A percentile compares a stretch with the other conserved stretches of the same genome.
Conservation (phyloP, 2,113 vertebrate species). For the Illadopsis cleaveri region DNA sequence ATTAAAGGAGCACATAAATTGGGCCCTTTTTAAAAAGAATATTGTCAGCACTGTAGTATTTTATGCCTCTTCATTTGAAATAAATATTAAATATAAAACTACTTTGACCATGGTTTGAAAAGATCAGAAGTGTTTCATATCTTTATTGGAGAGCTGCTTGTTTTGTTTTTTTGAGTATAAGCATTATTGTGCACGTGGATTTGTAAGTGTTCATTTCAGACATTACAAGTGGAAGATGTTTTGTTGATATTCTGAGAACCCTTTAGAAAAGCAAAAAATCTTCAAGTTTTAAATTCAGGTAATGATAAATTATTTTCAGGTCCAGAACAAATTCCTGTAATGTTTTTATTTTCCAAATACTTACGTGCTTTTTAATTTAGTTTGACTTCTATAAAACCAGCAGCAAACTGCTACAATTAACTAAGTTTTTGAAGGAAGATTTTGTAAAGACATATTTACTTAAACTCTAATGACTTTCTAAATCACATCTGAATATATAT, state of each 20-base stretch:
- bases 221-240: background rate
- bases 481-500: background rate
- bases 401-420: background rate
- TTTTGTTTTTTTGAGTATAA: conserved; percentile 57
- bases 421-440: background rate
- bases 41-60: background rate
- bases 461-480: background rate
- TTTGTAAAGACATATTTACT: background rate
- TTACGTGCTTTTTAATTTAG: background rate
- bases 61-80: background rate
- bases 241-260: background rate
- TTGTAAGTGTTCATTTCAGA: conserved; percentile 71
- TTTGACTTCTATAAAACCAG: background rate
- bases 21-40: background rate
- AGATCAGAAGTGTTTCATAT: conserved; percentile 67
- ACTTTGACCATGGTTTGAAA: conserved; percentile 73
- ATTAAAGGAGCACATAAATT: background rate
- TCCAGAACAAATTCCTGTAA: background rate
- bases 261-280: background rate
- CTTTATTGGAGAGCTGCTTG: conserved; percentile 60
- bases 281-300: background rate
- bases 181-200: conserved; percentile 60
- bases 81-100: background rate
- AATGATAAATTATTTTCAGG: background rate
- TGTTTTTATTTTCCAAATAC: background rate